Evolutionary conservation across 2,797 vertebrate genomes (phyloP).

Genomic region (Jordanella pulchra): DNA sequence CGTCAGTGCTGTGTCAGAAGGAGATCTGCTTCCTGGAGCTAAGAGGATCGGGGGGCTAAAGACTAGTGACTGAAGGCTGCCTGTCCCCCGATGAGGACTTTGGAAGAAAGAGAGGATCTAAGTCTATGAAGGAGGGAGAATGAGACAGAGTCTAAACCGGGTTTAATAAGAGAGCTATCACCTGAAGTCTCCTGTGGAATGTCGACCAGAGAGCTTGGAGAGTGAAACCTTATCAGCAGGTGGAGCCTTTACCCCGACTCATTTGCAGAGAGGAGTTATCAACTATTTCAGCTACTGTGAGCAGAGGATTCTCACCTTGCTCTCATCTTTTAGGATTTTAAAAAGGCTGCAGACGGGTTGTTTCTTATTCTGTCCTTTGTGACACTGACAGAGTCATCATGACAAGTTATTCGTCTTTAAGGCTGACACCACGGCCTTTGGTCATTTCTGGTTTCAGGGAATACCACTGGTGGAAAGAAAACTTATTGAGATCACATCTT

Average conservation of each 20-base stretch:
- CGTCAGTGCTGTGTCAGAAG: conserved; percentile 47
- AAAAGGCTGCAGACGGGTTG: conserved; percentile 27
- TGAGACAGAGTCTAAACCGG: conserved; percentile 29
- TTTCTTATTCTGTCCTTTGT: conserved; percentile 20
- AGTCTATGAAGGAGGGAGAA: conserved; percentile 17
- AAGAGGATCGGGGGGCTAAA: conserved; percentile 68
- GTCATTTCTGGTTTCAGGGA: conserved; percentile 30
- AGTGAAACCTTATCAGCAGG: conserved; percentile 36
- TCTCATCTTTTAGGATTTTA: conserved; percentile 26
- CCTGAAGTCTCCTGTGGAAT: conserved; percentile 29
- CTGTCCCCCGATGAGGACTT: conserved; percentile 38
- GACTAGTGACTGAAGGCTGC: conserved; percentile 52
- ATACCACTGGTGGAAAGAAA: background rate
- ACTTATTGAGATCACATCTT: conserved; percentile 15
- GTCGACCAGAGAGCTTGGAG: conserved; percentile 12
- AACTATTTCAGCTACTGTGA: background rate
- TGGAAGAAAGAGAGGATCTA: conserved; percentile 23
- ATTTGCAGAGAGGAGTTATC: conserved; percentile 24
- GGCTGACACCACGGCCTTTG: conserved; percentile 14
- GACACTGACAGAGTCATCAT: conserved; percentile 39
- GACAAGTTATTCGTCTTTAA: conserved; percentile 14
- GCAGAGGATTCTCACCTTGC: conserved; percentile 3
- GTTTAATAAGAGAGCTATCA: conserved; percentile 33
- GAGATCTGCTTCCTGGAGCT: conserved; percentile 48
- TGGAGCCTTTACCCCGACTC: conserved; percentile 37